phyloP scores from a whole-genome alignment of 2,888 invertebrate species.

The Seira ritae region DNA sequence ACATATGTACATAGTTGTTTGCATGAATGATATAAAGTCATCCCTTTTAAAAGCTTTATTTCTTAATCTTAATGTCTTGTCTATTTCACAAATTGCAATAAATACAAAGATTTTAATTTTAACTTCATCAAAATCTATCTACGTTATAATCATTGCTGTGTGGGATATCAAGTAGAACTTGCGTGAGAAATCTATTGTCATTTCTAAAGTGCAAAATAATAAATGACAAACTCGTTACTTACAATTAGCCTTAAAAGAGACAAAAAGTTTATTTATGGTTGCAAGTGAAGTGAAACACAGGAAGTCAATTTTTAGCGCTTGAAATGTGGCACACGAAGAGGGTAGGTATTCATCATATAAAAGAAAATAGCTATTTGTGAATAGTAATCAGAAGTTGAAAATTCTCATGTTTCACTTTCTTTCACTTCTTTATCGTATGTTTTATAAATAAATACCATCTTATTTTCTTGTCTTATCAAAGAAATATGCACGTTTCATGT shows the following conservation, averaged over 20 bases:
- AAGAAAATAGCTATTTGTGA: background rate
- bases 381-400: slow-evolving; percentile 23
- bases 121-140: too few relatives aligned
- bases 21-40: too few relatives aligned
- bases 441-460: background rate
- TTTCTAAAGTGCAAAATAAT: slow-evolving; percentile 13
- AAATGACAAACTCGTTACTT: background rate
- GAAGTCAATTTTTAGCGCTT: slow-evolving; percentile 34
- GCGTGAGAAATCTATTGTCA: slow-evolving; percentile 35
- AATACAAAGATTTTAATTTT: too few relatives aligned
- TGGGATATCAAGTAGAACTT: slow-evolving; percentile 19
- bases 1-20: too few relatives aligned
- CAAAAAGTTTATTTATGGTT: background rate
- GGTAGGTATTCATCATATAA: background rate
- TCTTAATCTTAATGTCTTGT: too few relatives aligned
- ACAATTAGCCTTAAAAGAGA: background rate
- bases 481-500: background rate
- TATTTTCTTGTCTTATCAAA: background rate
- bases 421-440: slow-evolving; percentile 11
- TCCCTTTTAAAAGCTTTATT: too few relatives aligned
- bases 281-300: slow-evolving; percentile 39
- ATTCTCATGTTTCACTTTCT: slow-evolving; percentile 48
- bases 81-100: too few relatives aligned
- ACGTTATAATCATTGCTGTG: too few relatives aligned
- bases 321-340: background rate